These are phyloP conservation scores for Cottus gobio DNA, from an alignment of 2,113 vertebrate species.

Conservation along the genomic window DNA sequence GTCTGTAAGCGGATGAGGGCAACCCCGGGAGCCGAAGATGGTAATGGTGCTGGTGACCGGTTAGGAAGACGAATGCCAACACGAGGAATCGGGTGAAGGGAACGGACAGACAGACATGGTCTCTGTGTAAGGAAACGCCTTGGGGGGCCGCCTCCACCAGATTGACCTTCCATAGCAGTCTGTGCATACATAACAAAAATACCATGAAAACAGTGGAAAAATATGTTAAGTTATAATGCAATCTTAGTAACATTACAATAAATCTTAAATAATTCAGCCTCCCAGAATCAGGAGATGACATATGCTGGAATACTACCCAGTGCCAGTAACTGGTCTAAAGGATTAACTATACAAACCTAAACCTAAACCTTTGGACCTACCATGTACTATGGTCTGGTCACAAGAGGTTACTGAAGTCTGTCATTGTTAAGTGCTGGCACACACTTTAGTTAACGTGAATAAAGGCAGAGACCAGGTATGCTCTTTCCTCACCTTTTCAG, in stretches of 20 bases:
- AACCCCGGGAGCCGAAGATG: conserved; percentile 51
- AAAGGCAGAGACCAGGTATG: not conserved
- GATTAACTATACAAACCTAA: not conserved
- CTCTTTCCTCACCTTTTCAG: conserved; percentile 67
- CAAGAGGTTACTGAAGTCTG: not conserved
- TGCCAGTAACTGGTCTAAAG: not conserved
- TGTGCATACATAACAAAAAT: conserved; percentile 49
- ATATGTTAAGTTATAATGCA: not conserved
- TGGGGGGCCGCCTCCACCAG: conserved; percentile 42
- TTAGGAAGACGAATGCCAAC: conserved; percentile 74
- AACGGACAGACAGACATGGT: conserved; percentile 49
- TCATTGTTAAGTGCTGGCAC: not conserved
- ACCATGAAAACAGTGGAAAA: not conserved
- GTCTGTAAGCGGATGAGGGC: conserved; percentile 54
- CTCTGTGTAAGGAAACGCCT: conserved; percentile 72
- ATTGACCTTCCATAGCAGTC: conserved; percentile 66
- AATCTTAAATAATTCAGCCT: not conserved
- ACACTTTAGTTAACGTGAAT: not conserved
- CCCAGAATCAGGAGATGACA: not conserved
- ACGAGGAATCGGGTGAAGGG: conserved; percentile 68
- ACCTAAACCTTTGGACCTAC: not conserved
- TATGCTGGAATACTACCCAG: not conserved
- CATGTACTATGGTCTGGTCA: not conserved
- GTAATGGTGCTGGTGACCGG: conserved; percentile 45
- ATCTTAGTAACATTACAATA: not conserved